Base-by-base conservation (phyloP, 2,888 invertebrate species). In the Drosophila flavopinicola region DNA sequence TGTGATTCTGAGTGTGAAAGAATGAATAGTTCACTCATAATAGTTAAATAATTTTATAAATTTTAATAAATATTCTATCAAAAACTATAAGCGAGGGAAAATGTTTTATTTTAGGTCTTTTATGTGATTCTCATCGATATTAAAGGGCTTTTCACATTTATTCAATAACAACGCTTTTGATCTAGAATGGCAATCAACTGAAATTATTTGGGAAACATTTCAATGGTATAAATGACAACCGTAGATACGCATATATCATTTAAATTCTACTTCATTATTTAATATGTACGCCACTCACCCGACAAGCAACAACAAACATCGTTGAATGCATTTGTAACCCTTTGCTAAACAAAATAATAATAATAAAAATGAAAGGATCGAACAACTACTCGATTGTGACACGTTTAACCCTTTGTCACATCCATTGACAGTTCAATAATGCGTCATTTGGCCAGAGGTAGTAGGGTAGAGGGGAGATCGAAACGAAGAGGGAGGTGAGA, bases 371-470 rank as follows among this genome's bases (percentile, higher is more conserved):
- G 30, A 30, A 37, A n/a, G 52, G 63, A 60, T 49, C 52, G 60
- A 63, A 54, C 65, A 75, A 67, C 75, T 66, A 66, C 68, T 72
- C 75, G 63, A 68, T 56, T 51, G 49, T 76, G 87, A 84, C 84
- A 87, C 70, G 68, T 60, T 80, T 86, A 86, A 87, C 85, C 86
- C 87, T 86, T 86, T 87, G 86, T 86, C 86, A 86, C 73, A 75
- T 74, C 70, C 77, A 69, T 80, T 86, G 86, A 86, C 87, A 86
- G 79, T 87, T 86, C 86, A 87, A 87, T 86, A 87, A 87, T 83
- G 87, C 78, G 75, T 75, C 87, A 84, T 78, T 85, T 73, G 78
- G 75, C 45, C 59, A 58, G 61, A 41, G 60, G 67, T 66, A 56
- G 37, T 2, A 0, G 25, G 10, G 6, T 3, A 23, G 47, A 24